A percentile compares a stretch with the other conserved stretches of the same genome.
phyloP scores from a whole-genome alignment of 2,797 vertebrate species.

The Tiaroga cobitis region DNA sequence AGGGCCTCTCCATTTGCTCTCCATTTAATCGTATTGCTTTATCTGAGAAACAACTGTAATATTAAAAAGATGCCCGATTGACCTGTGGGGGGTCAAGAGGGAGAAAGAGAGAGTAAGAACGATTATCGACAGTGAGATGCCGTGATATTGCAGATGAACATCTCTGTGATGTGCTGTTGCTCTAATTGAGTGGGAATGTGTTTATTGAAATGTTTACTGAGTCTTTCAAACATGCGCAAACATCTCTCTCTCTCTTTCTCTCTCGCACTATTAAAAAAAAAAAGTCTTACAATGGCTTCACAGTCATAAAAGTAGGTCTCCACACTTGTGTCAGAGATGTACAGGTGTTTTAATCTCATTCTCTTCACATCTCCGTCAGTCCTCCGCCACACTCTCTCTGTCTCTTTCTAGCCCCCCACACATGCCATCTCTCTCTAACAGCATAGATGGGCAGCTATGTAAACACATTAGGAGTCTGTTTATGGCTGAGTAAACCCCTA shows the following conservation, averaged over 20 bases:
- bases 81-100: background rate
- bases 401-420: conserved; percentile 5
- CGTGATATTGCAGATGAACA: conserved; percentile 41
- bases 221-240: conserved; percentile 52
- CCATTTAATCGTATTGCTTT: background rate
- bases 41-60: background rate
- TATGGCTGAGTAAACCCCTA: conserved; percentile 54
- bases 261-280: conserved; percentile 5
- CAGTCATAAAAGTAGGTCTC: background rate
- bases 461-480: conserved; percentile 63
- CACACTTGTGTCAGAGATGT: conserved; percentile 6
- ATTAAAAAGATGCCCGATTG: background rate
- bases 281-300: conserved; percentile 4
- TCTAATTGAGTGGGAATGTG: conserved; percentile 44
- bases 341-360: conserved; percentile 1
- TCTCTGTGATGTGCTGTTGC: conserved; percentile 46
- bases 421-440: conserved; percentile 41
- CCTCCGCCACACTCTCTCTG: background rate
- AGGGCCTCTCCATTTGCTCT: background rate
- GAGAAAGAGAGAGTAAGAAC: conserved; percentile 35
- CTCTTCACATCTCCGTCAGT: conserved; percentile 9
- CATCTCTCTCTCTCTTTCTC: conserved; percentile 25
- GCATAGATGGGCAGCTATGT: conserved; percentile 53
- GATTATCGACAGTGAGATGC: conserved; percentile 26
- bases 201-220: conserved; percentile 65